Percentiles rank a stretch among this genome's conserved stretches.
Conservation (phyloP, 2,797 vertebrate genomes). For the Rallus crepitans region DNA sequence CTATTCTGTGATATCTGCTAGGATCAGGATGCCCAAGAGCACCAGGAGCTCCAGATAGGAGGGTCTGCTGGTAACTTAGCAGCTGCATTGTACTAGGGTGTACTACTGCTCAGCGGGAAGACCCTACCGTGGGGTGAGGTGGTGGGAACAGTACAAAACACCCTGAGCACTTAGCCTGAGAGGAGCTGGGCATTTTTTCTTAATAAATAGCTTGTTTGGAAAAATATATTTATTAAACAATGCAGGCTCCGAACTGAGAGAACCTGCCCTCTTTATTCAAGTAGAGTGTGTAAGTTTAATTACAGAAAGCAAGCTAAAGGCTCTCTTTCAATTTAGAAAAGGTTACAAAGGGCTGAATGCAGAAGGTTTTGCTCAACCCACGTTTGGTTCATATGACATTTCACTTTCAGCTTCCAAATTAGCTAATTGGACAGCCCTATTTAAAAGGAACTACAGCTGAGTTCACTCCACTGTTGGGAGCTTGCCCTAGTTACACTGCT, state of each 20-base stretch:
- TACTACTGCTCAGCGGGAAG: not conserved
- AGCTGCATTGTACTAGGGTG: not conserved
- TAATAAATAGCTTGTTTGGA: not conserved
- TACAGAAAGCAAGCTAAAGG: not conserved
- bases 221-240: not conserved
- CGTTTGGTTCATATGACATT: not conserved
- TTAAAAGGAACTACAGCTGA: not conserved
- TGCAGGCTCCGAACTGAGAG: not conserved
- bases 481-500: not conserved
- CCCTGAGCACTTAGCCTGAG: not conserved
- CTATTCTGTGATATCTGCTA: not conserved
- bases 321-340: not conserved
- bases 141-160: not conserved
- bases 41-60: accelerated
- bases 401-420: not conserved
- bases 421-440: not conserved
- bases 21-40: not conserved
- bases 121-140: not conserved
- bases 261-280: not conserved
- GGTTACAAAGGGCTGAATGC: not conserved
- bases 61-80: not conserved
- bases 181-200: not conserved
- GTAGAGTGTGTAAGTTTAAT: not conserved
- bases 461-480: not conserved
- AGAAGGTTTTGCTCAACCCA: not conserved